Evolutionary conservation across 2,888 invertebrate genomes (phyloP), one percentile per base, ranked within the genome.

Genomic region (Epicampocera succincta): DNA sequence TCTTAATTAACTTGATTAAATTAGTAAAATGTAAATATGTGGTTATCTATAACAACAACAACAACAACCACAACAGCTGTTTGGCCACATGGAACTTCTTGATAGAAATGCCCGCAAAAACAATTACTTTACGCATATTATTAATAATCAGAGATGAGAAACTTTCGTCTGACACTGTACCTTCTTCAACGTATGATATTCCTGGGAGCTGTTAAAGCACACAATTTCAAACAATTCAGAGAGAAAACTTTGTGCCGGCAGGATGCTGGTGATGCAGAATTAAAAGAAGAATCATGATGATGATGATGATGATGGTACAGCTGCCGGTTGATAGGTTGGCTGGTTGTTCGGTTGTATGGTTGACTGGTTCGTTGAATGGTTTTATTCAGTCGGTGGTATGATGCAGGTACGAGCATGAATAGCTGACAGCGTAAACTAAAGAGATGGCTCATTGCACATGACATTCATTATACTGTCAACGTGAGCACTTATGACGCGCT

Each of bases 391-490:
- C 60, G 46, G 25, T 74, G 68, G 61, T 44, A 69, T 44, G 15
- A 25, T 33, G 8, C 33, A 33, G n/a, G 8, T 33, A 73, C 29
- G 63, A 68, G 61, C 63, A 69, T 80, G 74, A 69, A 80, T 74
- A 56, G 60, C 72, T 76, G 81, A 76, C 72, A 77, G 61, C 61
- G 54, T 73, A 76, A 81, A 81, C 76, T 81, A 71, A 79, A 75
- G 75, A 72, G 48, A 69, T 76, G 75, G 75, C 75, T 72, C 80
- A 77, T 80, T 80, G 83, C 80, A 80, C 80, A 85, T 84, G 84
- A 83, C 85, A 85, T 88, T 88, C 88, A 88, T 88, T 88, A 88
- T 87, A 87, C 86, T 87, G 87, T 88, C 88, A 88, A 88, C 87
- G 85, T 88, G 87, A 87, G 86, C 86, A 86, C 87, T 87, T 87